Percentiles rank a stretch among this genome's conserved stretches.
Evolutionary conservation across 92 coral and sea anemone genomes (phyloP).

Genomic region (Anthopleura xanthogrammica): DNA sequence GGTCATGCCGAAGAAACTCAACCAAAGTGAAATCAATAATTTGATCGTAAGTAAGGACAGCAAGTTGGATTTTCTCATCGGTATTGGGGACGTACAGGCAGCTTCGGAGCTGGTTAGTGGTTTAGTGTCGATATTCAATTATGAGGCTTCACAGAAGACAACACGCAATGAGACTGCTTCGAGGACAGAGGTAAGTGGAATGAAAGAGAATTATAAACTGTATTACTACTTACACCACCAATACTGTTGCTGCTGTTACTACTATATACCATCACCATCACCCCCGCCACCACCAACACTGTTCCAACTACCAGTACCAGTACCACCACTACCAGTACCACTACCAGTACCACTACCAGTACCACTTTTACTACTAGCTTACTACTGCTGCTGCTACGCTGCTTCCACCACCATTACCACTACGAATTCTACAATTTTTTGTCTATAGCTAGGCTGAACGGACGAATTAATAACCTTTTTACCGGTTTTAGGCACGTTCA

Average conservation of each 20-base stretch:
- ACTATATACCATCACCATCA: not conserved
- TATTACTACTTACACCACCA: not conserved
- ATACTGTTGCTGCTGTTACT: not conserved
- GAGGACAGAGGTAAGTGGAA: conserved; percentile 13
- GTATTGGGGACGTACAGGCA: conserved; percentile 54
- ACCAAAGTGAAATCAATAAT: conserved; percentile 8
- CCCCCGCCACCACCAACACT: not conserved
- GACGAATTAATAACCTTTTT: not conserved
- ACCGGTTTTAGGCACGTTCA: conserved; percentile 40
- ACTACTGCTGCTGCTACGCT: not conserved
- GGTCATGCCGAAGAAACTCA: conserved; percentile 42
- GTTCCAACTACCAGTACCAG: too few relatives aligned
- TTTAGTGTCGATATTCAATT: conserved; percentile 42
- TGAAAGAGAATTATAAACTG: not conserved
- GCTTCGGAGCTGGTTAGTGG: conserved; percentile 65
- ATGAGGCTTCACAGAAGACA: conserved; percentile 24
- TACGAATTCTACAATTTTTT: too few relatives aligned
- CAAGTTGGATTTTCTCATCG: conserved; percentile 41
- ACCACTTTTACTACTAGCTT: too few relatives aligned
- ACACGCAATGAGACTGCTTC: not conserved
- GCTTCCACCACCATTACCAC: too few relatives aligned
- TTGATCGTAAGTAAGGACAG: conserved; percentile 36
- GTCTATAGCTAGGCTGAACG: too few relatives aligned
- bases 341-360: too few relatives aligned
- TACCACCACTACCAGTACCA: too few relatives aligned